Evolutionary conservation across 2,888 invertebrate species (phyloP).

Genomic region (Cactoblastis cactorum): DNA sequence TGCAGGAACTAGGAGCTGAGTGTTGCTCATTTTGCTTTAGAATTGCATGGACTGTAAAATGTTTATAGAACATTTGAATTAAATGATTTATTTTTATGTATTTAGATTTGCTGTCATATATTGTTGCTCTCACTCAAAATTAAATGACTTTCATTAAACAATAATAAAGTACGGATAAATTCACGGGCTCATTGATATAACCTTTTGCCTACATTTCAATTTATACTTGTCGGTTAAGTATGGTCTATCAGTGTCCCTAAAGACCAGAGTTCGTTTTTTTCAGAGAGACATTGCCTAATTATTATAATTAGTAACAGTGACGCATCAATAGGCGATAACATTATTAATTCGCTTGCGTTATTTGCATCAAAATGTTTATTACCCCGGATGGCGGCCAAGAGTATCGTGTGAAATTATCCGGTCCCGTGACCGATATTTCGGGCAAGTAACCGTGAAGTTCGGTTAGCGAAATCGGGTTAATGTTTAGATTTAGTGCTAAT

Average conservation of each 20-base stretch:
- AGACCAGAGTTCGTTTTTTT: background rate
- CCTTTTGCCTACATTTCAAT: too few relatives aligned
- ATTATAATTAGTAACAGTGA: background rate
- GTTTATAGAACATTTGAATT: too few relatives aligned
- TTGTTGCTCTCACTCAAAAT: too few relatives aligned
- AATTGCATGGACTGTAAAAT: background rate
- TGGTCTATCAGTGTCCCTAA: background rate
- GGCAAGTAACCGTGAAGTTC: conserved; percentile 61
- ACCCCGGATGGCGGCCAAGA: conserved; percentile 4
- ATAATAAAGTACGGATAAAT: too few relatives aligned
- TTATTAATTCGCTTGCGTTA: conserved; percentile 6
- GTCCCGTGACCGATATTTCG: conserved; percentile 60
- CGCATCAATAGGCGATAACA: background rate
- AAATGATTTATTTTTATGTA: too few relatives aligned
- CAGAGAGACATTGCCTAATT: conserved; percentile 3
- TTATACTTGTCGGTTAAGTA: too few relatives aligned
- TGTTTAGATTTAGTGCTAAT: conserved; percentile 80
- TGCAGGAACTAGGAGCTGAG: conserved; percentile 41
- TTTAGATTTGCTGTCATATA: too few relatives aligned
- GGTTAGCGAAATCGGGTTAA: conserved; percentile 75
- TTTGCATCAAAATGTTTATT: conserved; percentile 9
- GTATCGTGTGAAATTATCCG: conserved; percentile 16
- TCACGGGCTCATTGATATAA: too few relatives aligned
- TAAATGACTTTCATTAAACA: too few relatives aligned
- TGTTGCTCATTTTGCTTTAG: conserved; percentile 31